Evolutionary conservation across 1,140 invertebrate species (phyloP).

Genomic region (Helicoverpa armigera): DNA sequence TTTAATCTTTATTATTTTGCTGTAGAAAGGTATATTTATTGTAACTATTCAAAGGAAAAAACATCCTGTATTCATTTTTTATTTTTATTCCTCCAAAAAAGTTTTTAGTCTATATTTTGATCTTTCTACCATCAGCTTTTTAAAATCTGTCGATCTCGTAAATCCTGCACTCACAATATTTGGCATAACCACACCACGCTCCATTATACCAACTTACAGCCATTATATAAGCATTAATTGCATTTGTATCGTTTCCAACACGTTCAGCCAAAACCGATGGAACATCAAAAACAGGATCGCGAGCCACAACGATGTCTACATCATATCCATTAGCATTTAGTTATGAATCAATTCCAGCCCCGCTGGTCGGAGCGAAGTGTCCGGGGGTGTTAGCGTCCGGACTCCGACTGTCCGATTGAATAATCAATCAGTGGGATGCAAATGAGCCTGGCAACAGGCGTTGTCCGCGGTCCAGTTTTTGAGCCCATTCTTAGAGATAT

Average conservation of each 20-base stretch:
- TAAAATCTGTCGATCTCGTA: no score
- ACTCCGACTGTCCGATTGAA: constrained; percentile 71
- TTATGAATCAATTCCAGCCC: constrained; percentile 76
- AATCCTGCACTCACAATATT: background rate
- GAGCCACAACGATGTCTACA: background rate
- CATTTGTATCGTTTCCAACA: background rate
- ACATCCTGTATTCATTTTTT: no score
- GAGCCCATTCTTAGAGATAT: constrained; percentile 46
- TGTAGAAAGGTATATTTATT: no score
- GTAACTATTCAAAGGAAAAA: no score
- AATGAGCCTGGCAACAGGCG: constrained; percentile 80
- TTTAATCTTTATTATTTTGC: constrained; percentile 8
- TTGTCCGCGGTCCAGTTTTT: constrained; percentile 64
- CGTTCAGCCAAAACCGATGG: background rate
- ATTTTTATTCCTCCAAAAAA: no score
- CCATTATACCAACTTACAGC: background rate
- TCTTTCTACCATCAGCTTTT: no score
- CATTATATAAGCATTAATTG: background rate
- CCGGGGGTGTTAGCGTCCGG: constrained; percentile 30
- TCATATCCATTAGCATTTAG: constrained; percentile 35
- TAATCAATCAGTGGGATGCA: constrained; percentile 83
- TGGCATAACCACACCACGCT: background rate
- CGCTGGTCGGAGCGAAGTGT: constrained; percentile 1
- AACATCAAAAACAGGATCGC: constrained; percentile 10
- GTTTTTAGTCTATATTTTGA: no score